These are phyloP conservation scores for Labeo rohita DNA, from an alignment of 2,113 vertebrate genomes.

Conservation along the genomic window DNA sequence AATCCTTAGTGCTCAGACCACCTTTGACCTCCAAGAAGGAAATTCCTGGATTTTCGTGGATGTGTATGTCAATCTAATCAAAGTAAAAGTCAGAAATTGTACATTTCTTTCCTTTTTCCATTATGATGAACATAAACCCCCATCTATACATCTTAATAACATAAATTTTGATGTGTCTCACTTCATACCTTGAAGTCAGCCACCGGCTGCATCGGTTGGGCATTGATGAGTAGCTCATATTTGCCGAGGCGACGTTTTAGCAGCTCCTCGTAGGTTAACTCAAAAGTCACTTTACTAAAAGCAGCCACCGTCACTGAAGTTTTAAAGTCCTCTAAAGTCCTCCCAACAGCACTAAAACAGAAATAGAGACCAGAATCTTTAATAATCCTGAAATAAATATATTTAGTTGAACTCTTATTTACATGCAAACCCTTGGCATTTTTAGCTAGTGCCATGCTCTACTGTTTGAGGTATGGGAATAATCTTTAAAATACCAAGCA, in stretches of 20 bases:
- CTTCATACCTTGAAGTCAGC: slow-evolving; percentile 72
- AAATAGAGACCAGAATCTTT: not conserved
- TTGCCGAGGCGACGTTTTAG: slow-evolving; percentile 84
- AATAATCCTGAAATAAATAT: not conserved
- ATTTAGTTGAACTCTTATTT: not conserved
- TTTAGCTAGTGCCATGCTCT: not conserved
- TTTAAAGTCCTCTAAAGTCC: slow-evolving; percentile 91
- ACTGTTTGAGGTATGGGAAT: not conserved
- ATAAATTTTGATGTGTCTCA: not conserved
- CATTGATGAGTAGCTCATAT: slow-evolving; percentile 88
- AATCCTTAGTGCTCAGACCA: slow-evolving; percentile 78
- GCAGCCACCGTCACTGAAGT: slow-evolving; percentile 86
- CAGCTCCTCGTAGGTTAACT: slow-evolving; percentile 90
- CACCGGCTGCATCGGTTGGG: slow-evolving; percentile 87
- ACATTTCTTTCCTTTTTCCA: not conserved
- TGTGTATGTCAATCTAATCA: slow-evolving; percentile 82
- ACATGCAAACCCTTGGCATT: not conserved
- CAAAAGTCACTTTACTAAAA: slow-evolving; percentile 88
- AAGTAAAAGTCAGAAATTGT: not conserved
- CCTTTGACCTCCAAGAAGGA: slow-evolving; percentile 80
- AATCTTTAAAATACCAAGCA: slow-evolving; percentile 60
- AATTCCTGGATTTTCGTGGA: slow-evolving; percentile 86
- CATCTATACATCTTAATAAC: not conserved
- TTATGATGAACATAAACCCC: not conserved
- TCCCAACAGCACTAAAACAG: slow-evolving; percentile 82